phyloP scores from a whole-genome alignment of 2,113 vertebrate species.

The Nymphicus hollandicus region DNA sequence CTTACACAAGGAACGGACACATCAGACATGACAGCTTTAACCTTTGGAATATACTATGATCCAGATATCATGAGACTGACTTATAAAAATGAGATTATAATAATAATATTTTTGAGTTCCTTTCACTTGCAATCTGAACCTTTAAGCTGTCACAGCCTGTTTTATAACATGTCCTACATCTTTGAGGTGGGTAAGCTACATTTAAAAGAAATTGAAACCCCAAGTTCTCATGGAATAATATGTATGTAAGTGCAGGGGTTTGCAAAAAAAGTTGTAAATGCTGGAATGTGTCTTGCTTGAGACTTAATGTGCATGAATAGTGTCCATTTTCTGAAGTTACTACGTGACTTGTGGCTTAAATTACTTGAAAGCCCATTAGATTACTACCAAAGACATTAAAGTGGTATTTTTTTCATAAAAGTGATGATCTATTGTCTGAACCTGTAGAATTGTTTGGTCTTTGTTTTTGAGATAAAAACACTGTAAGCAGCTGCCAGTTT shows the following conservation, averaged over 20 bases:
- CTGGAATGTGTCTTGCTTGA: not conserved
- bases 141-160: not conserved
- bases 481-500: not conserved
- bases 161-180: not conserved
- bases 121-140: not conserved
- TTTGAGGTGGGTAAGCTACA: not conserved
- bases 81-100: not conserved
- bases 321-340: not conserved
- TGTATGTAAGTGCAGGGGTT: not conserved
- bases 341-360: not conserved
- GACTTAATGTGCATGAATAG: not conserved
- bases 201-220: not conserved
- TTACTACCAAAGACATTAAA: not conserved
- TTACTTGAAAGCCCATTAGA: not conserved
- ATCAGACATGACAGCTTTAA: conserved; percentile 9
- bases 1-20: not conserved
- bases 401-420: not conserved
- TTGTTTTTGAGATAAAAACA: not conserved
- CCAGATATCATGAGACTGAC: not conserved
- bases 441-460: not conserved
- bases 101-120: not conserved
- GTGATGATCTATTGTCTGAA: not conserved
- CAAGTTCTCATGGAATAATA: not conserved
- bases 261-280: not conserved
- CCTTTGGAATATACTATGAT: not conserved